Evolutionary conservation across 1,140 invertebrate species (phyloP), one percentile per base, ranked within the genome.

Genomic region (Psix sp.): DNA sequence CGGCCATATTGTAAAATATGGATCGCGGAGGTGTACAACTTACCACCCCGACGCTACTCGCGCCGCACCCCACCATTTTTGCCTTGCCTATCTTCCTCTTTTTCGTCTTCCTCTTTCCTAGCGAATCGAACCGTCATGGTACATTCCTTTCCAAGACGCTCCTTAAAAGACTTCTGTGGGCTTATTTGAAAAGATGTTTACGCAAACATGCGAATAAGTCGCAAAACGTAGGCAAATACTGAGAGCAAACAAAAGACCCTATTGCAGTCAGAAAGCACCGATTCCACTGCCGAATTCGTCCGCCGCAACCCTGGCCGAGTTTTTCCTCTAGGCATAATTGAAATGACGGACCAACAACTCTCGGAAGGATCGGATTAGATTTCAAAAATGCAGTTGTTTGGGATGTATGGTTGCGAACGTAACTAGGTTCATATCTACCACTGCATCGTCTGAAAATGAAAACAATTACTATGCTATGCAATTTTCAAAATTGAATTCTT

Each of bases 1-100:
- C 82, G 77, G 81, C 83, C 83, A 85, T 85, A 84, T 84, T 84
- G 84, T 85, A 85, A 85, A 85, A 85, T 85, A 85, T 85, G 84
- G 83, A 85, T 85, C 83, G 83, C 77, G 71, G 80, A 83, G 82
- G 82, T 83, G 82, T 80, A 82, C 74, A 82, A 80, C 80, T 80
- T 77, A 76, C 80, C 78, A 80, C 80, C 80, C 80, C 56, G 74
- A 31, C 56, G 51, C 49, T 74, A 62, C 63, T 60, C 46, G 39
- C 46, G 46, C 52, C 65, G 36, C 16, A 26, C 40, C 59, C 38
- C 54, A 46, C 38, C 68, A 54, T 62, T 13, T 59, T 71, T 46
- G 42, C 49, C 42, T 36, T 31, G 18, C 73, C 42, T 52, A n/a
- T n/a, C 48, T 43, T 33, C 35, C 72, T 39, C 45, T 57, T 33